A percentile compares a stretch with the other conserved stretches of the same genome.
Conservation (phyloP, 1,140 invertebrate species). For the Hyles vespertilio region DNA sequence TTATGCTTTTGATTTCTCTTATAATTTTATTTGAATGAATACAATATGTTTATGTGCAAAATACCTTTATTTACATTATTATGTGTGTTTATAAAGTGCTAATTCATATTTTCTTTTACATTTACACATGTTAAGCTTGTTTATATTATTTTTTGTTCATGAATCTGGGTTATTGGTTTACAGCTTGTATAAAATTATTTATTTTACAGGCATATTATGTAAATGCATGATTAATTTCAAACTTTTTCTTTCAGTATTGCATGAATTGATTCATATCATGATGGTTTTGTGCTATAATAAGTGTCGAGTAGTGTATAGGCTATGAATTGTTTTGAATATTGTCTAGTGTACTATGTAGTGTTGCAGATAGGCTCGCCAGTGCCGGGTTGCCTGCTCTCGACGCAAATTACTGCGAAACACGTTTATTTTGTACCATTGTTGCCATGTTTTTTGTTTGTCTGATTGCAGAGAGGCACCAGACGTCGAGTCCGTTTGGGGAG, state of each 20-base stretch:
- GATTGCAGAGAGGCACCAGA: constrained; percentile 52
- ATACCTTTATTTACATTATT: no score
- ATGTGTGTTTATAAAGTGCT: no score
- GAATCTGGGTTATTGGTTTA: constrained; percentile 20
- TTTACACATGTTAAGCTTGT: background rate
- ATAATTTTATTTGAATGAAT: no score
- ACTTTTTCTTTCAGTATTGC: constrained; percentile 44
- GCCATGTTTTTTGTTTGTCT: constrained; percentile 68
- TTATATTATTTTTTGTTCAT: background rate
- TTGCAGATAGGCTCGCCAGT: constrained; percentile 63
- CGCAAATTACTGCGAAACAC: constrained; percentile 24
- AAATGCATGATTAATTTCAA: constrained; percentile 16
- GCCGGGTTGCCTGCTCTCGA: constrained; percentile 44
- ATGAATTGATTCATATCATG: constrained; percentile 23
- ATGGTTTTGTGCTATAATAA: constrained; percentile 16
- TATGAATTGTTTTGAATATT: constrained; percentile 19
- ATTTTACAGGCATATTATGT: constrained; percentile 35
- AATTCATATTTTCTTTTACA: background rate
- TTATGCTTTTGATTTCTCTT: no score
- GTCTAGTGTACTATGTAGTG: constrained; percentile 63
- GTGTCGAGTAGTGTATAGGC: constrained; percentile 14
- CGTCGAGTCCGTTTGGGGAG: constrained; percentile 7
- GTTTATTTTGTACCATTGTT: constrained; percentile 40
- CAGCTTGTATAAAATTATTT: constrained; percentile 24
- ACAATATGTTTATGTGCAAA: no score